phyloP scores from a whole-genome alignment of 2,797 vertebrate species.

The Notoglanidium macrostoma region DNA sequence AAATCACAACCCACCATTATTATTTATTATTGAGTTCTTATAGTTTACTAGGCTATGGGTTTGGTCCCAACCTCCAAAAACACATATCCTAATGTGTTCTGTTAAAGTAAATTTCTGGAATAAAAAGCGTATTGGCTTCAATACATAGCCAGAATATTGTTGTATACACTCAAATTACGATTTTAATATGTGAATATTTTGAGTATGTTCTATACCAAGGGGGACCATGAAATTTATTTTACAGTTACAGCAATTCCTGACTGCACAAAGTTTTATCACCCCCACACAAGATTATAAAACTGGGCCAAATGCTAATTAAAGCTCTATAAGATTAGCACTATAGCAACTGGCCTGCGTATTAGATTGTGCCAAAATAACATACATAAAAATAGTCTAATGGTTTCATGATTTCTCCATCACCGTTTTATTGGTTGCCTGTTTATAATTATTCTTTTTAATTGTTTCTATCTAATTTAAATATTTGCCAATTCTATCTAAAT shows the following conservation, averaged over 20 bases:
- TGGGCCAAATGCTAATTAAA: background rate
- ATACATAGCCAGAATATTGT: background rate
- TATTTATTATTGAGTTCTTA: background rate
- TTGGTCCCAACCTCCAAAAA: background rate
- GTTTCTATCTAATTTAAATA: background rate
- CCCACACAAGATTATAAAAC: background rate
- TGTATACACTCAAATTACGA: background rate
- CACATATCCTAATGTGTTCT: background rate
- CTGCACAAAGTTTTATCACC: background rate
- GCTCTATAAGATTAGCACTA: background rate
- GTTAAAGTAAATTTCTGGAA: background rate
- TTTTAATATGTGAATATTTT: background rate
- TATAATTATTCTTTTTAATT: background rate
- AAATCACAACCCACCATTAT: background rate
- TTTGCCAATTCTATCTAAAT: background rate
- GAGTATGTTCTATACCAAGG: background rate
- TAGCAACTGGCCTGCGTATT: background rate
- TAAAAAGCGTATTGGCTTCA: background rate
- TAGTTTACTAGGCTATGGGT: background rate
- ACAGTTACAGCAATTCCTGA: background rate
- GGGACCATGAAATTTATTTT: background rate
- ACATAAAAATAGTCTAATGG: background rate
- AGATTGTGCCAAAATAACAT: background rate
- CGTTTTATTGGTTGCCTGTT: background rate
- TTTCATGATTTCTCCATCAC: background rate